A percentile compares a stretch with the other conserved stretches of the same genome.
Evolutionary conservation across 1,140 invertebrate genomes (phyloP).

Genomic region (Heliconius congener): DNA sequence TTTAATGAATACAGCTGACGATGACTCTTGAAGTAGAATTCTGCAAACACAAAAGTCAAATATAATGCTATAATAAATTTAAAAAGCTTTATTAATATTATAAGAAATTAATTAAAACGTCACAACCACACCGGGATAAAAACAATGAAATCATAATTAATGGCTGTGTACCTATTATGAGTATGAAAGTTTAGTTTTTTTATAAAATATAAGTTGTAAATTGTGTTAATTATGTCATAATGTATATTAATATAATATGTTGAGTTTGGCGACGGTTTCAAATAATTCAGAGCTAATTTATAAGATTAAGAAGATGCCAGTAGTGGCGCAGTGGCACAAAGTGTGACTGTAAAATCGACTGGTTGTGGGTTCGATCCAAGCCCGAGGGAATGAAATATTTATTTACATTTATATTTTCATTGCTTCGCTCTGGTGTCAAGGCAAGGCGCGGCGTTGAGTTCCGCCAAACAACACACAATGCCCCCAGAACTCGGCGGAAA

Average conservation of each 20-base stretch:
- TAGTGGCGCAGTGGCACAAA: too few relatives aligned
- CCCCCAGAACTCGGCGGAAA: too few relatives aligned
- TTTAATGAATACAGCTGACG: neutral
- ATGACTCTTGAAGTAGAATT: neutral
- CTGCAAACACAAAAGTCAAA: constrained; percentile 5
- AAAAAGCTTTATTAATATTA: neutral
- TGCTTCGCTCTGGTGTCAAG: too few relatives aligned
- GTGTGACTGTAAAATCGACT: too few relatives aligned
- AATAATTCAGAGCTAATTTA: too few relatives aligned
- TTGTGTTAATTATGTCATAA: neutral
- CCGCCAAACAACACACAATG: too few relatives aligned
- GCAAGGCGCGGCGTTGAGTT: too few relatives aligned
- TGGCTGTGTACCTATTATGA: constrained; percentile 1
- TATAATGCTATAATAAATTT: neutral
- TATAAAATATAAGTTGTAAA: neutral
- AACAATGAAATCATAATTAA: constrained; percentile 26
- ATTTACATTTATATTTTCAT: too few relatives aligned
- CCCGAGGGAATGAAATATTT: too few relatives aligned
- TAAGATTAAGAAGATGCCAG: neutral
- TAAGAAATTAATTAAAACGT: constrained; percentile 27
- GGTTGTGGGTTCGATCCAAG: too few relatives aligned
- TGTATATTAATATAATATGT: neutral
- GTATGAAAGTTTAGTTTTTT: constrained; percentile 12
- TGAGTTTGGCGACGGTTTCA: neutral
- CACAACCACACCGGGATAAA: neutral